Evolutionary conservation across 2,888 invertebrate genomes (phyloP), one percentile per base, ranked within the genome.

Genomic region (Phengaris arion): DNA sequence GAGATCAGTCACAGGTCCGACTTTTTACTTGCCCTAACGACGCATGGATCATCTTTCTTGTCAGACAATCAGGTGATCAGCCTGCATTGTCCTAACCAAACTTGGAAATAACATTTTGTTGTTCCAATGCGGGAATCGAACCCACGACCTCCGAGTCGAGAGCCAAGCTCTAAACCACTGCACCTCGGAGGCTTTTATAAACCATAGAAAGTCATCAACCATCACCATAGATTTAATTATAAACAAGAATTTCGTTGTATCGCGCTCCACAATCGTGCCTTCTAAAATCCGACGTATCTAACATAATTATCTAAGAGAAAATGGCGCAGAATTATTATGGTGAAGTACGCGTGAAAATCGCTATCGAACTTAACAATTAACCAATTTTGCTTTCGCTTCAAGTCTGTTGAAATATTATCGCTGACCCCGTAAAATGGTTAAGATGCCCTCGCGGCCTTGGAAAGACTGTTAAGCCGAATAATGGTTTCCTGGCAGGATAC

Each of bases 331-430:
- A 77, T 77, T 76, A 77, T 74, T 77, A 75, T 76, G 57, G 69
- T 54, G 74, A 35, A 35, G 76, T 76, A 75, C 64, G 78, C 77
- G 75, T 77, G 78, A 76, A 79, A 77, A 76, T 73, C 72, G 68
- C 77, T 76, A 77, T 74, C 68, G 70, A 69, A 77, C 51, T 69
- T 75, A 77, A 77, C 76, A 77, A 77, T 79, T 78, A 78, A 75
- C 77, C 76, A 75, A 78, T 77, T 77, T 77, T 74, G 75, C 78
- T 79, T 77, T 79, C 79, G 55, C 46, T 9, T 15, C 15, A 48
- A 68, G 69, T 48, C 54, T 75, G 52, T 22, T 57, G 48, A 46
- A 45, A 55, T 57, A 45, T 15, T 8, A 35, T 35, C 2, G 48
- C 35, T 52, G 45, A 64, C 74, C 52, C 22, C 3, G 9, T 59